Base-by-base conservation (phyloP, 2,113 vertebrate genomes). In the Phyllostomus discolor region DNA sequence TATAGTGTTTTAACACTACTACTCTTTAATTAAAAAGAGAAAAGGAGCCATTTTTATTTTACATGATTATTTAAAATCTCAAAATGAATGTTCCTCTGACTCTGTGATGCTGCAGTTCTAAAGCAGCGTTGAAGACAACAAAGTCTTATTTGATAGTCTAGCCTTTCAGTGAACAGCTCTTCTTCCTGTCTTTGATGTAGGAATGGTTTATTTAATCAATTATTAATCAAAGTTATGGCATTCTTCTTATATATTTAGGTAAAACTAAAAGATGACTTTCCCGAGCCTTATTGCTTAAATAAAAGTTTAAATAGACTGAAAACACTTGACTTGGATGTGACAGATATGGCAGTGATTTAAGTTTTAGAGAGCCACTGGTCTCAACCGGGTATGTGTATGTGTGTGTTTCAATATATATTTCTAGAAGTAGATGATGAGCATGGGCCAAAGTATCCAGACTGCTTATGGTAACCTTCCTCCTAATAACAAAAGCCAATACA, bases 161-260 rank as follows among this genome's bases (percentile, higher is more conserved):
- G 98, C 98, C 99, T 98, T 99, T 99, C 99, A 98, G 98, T 64
- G 98, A 99, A 98, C 98, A 98, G 98, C 98, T 98, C 98, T 98
- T 98, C 99, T 99, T 99, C 99, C 99, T 99, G 99, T 98, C 99
- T 99, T 99, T 99, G 99, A 99, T 99, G 99, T 98, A 95, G 80
- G 98, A 96, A 98, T 97, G 99, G 98, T 99, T 99, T 98, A 98
- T 99, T 99, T 99, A 99, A 99, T 99, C 99, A 99, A 99, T 99
- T 99, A 99, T 99, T 99, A 99, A 99, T 99, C 99, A 99, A 99
- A 99, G 99, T 99, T 97, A 96, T 96, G 98, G 98, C 99, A 98
- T 98, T 99, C 98, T 98, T 98, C 98, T 99, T 98, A 98, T 98
- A 98, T 98, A 98, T 99, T 99, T 99, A 99, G 99, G 98, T 99